Conservation (phyloP, 2,888 invertebrate species). For the Cantharis flavilabris region DNA sequence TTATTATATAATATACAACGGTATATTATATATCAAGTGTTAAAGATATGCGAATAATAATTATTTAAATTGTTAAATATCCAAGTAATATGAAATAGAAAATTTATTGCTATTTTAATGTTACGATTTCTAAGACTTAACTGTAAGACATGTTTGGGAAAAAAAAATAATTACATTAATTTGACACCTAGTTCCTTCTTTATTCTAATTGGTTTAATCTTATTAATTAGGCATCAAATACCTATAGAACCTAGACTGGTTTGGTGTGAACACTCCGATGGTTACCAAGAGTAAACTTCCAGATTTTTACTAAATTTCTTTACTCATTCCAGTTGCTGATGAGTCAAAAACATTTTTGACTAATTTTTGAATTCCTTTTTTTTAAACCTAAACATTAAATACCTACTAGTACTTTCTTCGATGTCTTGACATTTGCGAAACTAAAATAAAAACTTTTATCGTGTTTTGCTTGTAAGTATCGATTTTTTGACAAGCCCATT, state of each 20-base stretch:
- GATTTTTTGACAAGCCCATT: slow-evolving; percentile 33
- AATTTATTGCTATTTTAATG: not conserved
- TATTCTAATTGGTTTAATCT: not conserved
- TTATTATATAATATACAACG: not conserved
- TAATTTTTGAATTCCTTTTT: too few relatives aligned
- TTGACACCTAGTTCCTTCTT: not conserved
- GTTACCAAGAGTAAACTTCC: too few relatives aligned
- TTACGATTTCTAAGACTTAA: not conserved
- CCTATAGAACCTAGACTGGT: too few relatives aligned
- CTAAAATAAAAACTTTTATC: not conserved
- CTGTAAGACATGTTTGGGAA: not conserved
- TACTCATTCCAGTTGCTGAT: not conserved
- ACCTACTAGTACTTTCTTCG: not conserved
- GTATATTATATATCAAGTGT: not conserved
- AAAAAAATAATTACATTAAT: not conserved
- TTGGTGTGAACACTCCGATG: too few relatives aligned
- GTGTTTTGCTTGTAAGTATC: not conserved
- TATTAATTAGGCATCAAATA: too few relatives aligned
- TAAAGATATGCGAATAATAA: not conserved
- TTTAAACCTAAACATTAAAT: not conserved
- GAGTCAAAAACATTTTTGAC: not conserved
- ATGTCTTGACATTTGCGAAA: not conserved
- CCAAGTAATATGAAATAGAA: not conserved
- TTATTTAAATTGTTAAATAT: not conserved
- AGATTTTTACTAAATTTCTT: too few relatives aligned